Base-by-base conservation (phyloP, 2,888 invertebrate species). In the Xestobium rufovillosum region DNA sequence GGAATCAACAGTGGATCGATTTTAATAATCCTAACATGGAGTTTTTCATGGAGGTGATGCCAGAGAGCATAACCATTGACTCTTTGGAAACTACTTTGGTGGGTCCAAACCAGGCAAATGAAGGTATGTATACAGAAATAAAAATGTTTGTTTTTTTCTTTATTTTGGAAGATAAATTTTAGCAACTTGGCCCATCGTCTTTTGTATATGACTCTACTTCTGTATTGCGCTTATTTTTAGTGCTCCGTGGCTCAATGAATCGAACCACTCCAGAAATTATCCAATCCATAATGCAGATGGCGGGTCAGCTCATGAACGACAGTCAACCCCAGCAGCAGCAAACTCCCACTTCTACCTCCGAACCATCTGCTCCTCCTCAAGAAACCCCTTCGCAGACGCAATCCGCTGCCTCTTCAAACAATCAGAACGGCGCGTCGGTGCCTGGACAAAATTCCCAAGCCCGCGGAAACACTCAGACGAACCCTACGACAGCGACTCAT, bases 401-500 rank as follows among this genome's bases (percentile, higher is more conserved):
- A 27, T 32, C n/a, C 23, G 19, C 31, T 26, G 35, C 25, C 6
- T 8, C 6, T 13, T 14, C 25, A 31, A 26, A 10, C 34, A 29
- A 34, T 14, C 4, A n/a, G n/a, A n/a, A n/a, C n/a, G n/a, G n/a
- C n/a, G 6, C 44, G 25, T 44, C 48, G 3, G 45, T 43, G 3
- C 39, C 52, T 10, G 60, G 60, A n/a, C 67, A 67, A 40, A 67
- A 66, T 44, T 67, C 68, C 10, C 70, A 70, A 49, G 69, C 70
- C 3, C 70, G 78, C 35, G 75, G 75, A 8, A 78, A 76, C 47
- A 75, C 78, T 3, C 76, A 76, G 29, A 81, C 82, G 3, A 73
- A 80, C 59, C 79, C 80, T 13, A 82, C 81, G 6, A 81, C 80
- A 13, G 71, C 80, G 1, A 81, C 81, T 1, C 76, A 80, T 53